These are phyloP conservation scores for Pituophis catenifer DNA, from an alignment of 2,113 vertebrate species.

Conservation along the genomic window DNA sequence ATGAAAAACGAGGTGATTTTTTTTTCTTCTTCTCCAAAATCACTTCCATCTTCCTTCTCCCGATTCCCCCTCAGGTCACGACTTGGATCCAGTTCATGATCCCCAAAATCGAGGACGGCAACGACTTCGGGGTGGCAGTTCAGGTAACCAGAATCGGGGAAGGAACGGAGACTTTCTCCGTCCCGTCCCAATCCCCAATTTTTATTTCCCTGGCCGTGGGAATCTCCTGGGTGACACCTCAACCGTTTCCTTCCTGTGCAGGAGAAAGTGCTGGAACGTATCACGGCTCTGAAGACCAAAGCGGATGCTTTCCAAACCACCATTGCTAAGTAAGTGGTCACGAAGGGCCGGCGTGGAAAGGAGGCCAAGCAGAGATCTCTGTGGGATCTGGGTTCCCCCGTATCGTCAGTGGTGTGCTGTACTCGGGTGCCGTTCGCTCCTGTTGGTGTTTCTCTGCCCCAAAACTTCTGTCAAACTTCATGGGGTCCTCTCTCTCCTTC, in stretches of 20 bases:
- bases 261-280: conserved; percentile 88
- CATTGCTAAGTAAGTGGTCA: conserved; percentile 71
- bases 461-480: not conserved
- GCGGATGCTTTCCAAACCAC: conserved; percentile 81
- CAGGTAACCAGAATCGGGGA: conserved; percentile 68
- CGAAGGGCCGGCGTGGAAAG: too few relatives aligned
- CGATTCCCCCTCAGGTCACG: conserved; percentile 62
- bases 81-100: conserved; percentile 87
- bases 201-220: not conserved
- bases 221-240: too few relatives aligned
- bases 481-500: too few relatives aligned
- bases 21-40: too few relatives aligned
- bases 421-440: not conserved
- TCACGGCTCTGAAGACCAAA: conserved; percentile 83
- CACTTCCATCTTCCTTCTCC: not conserved
- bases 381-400: not conserved
- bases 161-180: accelerated
- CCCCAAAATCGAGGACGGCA: conserved; percentile 90
- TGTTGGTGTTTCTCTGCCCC: too few relatives aligned
- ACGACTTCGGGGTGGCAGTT: conserved; percentile 89
- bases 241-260: conserved; percentile 31
- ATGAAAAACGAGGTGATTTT: too few relatives aligned
- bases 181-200: accelerated
- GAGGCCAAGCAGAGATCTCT: accelerated
- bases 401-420: too few relatives aligned